Base-by-base conservation (phyloP, 2,113 vertebrate species). In the Chunga burmeisteri region DNA sequence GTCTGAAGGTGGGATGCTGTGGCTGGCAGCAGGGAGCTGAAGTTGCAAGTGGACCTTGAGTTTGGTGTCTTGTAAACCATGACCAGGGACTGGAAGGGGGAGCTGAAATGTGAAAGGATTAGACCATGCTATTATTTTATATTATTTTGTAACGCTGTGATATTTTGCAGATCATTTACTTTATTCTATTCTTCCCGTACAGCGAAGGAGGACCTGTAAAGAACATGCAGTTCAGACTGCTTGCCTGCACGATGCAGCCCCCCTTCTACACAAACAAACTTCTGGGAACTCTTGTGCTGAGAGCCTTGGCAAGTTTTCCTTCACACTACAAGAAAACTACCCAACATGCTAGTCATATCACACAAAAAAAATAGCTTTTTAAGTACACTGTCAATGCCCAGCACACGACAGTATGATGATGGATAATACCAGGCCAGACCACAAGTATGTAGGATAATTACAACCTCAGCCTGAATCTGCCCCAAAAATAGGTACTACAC, bases 381-480 rank as follows among this genome's bases (percentile, higher is more conserved):
- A 92, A 94, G 23, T 74, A 46, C 17, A 71, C 9, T 92, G 81
- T 93, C 88, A 63, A 23, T 90, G 85, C 75, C 90, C 50, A 88
- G 74, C 81, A 88, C 92, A 93, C 90, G 93, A 88, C 92, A 68
- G 44, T 66, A 82, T 44, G 90, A 53, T 88, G 88, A 95, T 80
- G 87, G 90, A 93, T 91, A 68, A 82, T 90, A 83, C 30, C n/a
- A 73, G 42, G 67, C 88, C 94, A 96, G 63, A 83, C 96, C 96
- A 93, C 96, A 96, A 88, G 12, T 77, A 96, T 88, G 96, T 13
- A 70, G 42, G 15, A 65, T 90, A 92, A 96, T 93, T 88, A 70
- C 71, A 70, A 66, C 55, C 79, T 92, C 67, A 70, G 71, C 62
- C 67, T 80, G 50, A 88, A 96, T 47, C 74, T 62, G 78, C 53